Evolutionary conservation across 2,797 vertebrate genomes (phyloP).

Genomic region (Pipistrellus kuhlii): DNA sequence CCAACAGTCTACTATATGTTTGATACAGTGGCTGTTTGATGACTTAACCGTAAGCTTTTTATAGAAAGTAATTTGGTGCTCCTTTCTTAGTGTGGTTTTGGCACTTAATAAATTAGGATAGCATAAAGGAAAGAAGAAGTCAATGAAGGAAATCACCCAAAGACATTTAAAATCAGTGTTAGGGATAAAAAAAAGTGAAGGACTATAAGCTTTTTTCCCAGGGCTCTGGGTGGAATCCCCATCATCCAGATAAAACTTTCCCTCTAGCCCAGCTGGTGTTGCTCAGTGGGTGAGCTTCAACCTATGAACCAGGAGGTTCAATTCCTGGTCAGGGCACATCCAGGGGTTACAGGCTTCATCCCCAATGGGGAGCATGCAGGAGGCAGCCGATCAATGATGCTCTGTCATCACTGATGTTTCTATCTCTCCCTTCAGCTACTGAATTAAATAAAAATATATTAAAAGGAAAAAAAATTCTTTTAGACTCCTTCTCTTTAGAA

Average conservation of each 20-base stretch:
- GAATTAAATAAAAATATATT: too few relatives aligned
- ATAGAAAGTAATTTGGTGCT: background rate
- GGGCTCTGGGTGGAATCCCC: background rate
- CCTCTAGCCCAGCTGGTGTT: background rate
- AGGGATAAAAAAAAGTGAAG: background rate
- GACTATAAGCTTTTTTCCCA: background rate
- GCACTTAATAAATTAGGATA: constrained; percentile 22
- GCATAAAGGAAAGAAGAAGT: constrained; percentile 8
- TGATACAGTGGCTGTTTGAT: background rate
- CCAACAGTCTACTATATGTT: background rate
- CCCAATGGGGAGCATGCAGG: too few relatives aligned
- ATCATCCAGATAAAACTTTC: background rate
- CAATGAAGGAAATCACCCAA: background rate
- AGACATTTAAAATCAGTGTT: background rate
- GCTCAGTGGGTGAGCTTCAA: too few relatives aligned
- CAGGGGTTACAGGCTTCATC: too few relatives aligned
- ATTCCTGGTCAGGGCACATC: too few relatives aligned
- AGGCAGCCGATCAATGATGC: too few relatives aligned
- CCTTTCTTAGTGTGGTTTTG: background rate
- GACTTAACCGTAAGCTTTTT: background rate
- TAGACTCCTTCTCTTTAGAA: background rate
- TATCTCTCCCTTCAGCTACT: too few relatives aligned
- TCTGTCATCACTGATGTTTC: too few relatives aligned
- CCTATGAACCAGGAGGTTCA: too few relatives aligned
- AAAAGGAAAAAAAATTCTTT: background rate